These are phyloP conservation scores for Acanthurus tractus DNA, from an alignment of 2,797 vertebrate species.

Conservation along the genomic window DNA sequence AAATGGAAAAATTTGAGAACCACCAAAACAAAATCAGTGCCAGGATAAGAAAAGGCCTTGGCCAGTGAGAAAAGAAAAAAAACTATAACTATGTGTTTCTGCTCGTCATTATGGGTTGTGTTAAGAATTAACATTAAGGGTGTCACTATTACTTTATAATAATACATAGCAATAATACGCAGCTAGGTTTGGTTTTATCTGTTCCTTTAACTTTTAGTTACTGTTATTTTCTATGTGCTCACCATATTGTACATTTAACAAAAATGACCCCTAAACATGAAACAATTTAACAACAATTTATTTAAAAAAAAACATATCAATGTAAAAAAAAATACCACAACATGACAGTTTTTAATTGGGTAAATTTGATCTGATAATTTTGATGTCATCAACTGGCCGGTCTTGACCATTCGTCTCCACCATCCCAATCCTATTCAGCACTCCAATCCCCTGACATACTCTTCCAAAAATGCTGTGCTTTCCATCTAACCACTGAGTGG, in stretches of 20 bases:
- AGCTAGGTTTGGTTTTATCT: background rate
- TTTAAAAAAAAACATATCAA: constrained; percentile 26
- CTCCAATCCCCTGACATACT: constrained; percentile 91
- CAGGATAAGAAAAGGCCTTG: too few species aligned
- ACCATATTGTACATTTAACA: background rate
- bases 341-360: constrained; percentile 63
- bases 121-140: too few species aligned
- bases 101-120: too few species aligned
- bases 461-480: constrained; percentile 97
- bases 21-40: too few species aligned
- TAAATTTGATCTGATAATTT: constrained; percentile 89
- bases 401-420: constrained; percentile 95
- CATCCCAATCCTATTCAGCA: constrained; percentile 94
- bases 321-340: constrained; percentile 14
- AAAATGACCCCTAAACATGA: background rate
- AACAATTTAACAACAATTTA: constrained; percentile 51
- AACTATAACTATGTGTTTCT: too few species aligned
- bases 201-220: background rate
- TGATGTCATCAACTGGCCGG: constrained; percentile 92
- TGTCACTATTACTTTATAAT: background rate
- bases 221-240: background rate
- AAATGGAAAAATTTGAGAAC: background rate
- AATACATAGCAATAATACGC: too few species aligned
- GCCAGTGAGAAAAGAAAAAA: too few species aligned
- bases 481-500: constrained; percentile 95